These are phyloP conservation scores for Neuroscelio doddi DNA, from an alignment of 2,888 invertebrate species.

Conservation along the genomic window DNA sequence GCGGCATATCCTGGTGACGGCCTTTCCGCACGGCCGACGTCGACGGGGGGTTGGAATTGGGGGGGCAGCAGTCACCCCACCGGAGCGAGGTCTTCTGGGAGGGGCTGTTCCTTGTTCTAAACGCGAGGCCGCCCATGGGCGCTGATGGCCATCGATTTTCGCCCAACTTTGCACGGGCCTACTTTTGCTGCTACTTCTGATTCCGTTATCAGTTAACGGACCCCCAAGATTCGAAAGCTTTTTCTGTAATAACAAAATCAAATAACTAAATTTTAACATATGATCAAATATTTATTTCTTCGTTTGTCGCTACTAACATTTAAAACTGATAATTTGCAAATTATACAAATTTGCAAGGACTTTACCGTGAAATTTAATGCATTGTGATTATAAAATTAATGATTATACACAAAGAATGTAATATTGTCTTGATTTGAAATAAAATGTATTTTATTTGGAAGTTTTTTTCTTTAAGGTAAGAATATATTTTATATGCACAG, in stretches of 20 bases:
- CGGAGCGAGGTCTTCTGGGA: constrained; percentile 97
- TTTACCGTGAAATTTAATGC: too few relatives aligned
- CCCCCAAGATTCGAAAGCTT: constrained; percentile 31
- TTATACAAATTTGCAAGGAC: too few relatives aligned
- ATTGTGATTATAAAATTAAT: too few relatives aligned
- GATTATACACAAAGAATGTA: too few relatives aligned
- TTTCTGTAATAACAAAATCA: constrained; percentile 36
- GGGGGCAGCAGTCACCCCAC: constrained; percentile 93
- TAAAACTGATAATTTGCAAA: too few relatives aligned
- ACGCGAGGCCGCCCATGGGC: constrained; percentile 96
- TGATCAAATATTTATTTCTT: too few relatives aligned
- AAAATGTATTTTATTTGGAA: too few relatives aligned
- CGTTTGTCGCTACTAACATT: too few relatives aligned
- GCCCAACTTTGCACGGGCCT: constrained; percentile 54
- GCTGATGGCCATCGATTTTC: constrained; percentile 73
- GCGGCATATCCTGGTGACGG: constrained; percentile 67
- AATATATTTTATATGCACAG: too few relatives aligned
- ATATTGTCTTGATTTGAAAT: too few relatives aligned
- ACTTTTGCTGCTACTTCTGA: constrained; percentile 48
- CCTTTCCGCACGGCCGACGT: constrained; percentile 60
- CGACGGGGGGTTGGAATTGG: constrained; percentile 65
- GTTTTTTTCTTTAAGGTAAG: too few relatives aligned
- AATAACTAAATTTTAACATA: too few relatives aligned
- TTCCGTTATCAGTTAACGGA: constrained; percentile 29
- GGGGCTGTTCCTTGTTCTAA: constrained; percentile 96